Conservation (phyloP, 2,113 vertebrate genomes). For the Piprites chloris region DNA sequence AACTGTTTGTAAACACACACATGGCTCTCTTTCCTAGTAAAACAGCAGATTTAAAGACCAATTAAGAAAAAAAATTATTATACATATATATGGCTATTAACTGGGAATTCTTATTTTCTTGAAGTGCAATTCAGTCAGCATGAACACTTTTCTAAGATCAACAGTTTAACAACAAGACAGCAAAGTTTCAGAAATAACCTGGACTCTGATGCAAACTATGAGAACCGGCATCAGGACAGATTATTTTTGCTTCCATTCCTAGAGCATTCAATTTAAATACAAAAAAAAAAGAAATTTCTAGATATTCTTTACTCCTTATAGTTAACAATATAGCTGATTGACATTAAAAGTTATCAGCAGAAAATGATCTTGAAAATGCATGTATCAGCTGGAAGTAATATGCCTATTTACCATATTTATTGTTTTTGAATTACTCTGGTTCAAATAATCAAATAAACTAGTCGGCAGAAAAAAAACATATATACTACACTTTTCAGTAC, state of each 20-base stretch:
- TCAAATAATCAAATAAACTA: not conserved
- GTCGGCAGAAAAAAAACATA: not conserved
- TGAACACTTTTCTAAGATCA: not conserved
- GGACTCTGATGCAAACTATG: not conserved
- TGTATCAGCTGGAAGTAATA: not conserved
- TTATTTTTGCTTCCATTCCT: not conserved
- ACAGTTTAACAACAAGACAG: not conserved
- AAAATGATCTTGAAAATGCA: not conserved
- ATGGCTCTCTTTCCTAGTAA: not conserved
- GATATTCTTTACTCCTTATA: not conserved
- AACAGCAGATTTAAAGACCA: not conserved
- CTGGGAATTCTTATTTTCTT: not conserved
- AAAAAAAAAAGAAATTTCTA: not conserved
- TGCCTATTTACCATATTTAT: not conserved
- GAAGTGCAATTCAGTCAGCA: not conserved
- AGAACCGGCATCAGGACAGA: not conserved
- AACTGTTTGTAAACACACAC: not conserved
- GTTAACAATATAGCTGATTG: not conserved
- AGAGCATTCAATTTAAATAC: not conserved
- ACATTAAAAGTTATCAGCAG: not conserved
- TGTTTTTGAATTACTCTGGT: not conserved
- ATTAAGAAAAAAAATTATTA: not conserved
- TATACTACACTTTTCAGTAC: not conserved
- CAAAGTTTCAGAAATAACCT: not conserved
- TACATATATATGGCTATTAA: not conserved